Conservation (phyloP, 2,113 vertebrate species). For the Forbesichthys papilliferus region DNA sequence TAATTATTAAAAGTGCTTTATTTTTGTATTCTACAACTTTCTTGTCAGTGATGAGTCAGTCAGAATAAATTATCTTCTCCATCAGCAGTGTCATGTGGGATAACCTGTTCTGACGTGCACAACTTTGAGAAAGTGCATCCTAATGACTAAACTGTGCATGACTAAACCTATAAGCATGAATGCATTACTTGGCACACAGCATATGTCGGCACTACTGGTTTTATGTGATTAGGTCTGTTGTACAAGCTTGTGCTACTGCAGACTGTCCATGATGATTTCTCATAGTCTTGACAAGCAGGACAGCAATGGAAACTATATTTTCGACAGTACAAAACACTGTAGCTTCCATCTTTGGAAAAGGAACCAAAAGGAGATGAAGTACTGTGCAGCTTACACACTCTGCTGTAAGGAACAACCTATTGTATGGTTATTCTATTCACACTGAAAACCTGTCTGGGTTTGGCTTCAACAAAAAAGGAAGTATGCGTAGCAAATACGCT, state of each 20-base stretch:
- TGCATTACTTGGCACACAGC: background rate
- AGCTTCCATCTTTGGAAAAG: background rate
- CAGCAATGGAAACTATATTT: no score
- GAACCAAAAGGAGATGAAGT: background rate
- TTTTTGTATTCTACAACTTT: conserved; percentile 66
- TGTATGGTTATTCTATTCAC: conserved; percentile 5
- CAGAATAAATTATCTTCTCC: background rate
- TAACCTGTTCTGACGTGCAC: background rate
- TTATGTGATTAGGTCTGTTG: background rate
- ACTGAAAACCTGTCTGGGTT: conserved; percentile 42
- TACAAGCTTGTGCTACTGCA: background rate
- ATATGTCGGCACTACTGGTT: background rate
- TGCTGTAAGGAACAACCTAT: conserved; percentile 26
- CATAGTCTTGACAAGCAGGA: background rate
- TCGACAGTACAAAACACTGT: background rate
- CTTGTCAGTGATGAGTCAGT: background rate
- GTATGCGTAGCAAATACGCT: conserved; percentile 25
- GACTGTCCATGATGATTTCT: background rate
- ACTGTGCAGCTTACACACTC: conserved; percentile 6
- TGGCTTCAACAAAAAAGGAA: conserved; percentile 28
- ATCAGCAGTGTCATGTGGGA: background rate
- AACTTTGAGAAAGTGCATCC: background rate
- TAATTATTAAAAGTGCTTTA: conserved; percentile 78
- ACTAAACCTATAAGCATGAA: no score
- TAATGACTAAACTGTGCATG: background rate